Evolutionary conservation across 2,113 vertebrate species (phyloP).

Genomic region (Leucopsar rothschildi): DNA sequence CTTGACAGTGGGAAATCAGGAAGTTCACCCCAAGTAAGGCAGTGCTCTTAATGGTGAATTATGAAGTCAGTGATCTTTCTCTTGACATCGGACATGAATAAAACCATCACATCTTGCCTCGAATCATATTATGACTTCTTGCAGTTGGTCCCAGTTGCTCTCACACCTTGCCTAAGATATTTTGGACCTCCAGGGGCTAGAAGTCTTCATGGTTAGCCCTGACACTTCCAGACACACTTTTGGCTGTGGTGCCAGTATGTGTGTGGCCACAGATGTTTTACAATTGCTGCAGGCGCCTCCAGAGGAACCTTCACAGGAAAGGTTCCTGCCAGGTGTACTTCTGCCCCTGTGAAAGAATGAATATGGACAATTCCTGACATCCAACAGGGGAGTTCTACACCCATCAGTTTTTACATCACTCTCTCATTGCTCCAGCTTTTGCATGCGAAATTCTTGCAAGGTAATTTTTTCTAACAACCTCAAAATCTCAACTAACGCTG

Average conservation of each 20-base stretch:
- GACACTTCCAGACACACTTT: not conserved
- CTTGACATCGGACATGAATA: not conserved
- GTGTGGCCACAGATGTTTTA: not conserved
- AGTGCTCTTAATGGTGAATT: not conserved
- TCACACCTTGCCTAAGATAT: not conserved
- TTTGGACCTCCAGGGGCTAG: not conserved
- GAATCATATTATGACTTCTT: not conserved
- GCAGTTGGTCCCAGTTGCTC: not conserved
- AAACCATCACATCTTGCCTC: not conserved
- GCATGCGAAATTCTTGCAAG: not conserved
- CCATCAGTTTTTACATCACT: not conserved
- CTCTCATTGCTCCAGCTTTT: not conserved
- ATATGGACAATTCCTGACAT: not conserved
- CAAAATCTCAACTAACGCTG: constrained; percentile 18
- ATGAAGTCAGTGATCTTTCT: not conserved
- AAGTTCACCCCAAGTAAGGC: not conserved
- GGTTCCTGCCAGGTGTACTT: not conserved
- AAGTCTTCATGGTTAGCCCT: not conserved
- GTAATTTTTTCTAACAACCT: constrained; percentile 48
- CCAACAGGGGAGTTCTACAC: not conserved
- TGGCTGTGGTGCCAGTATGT: not conserved
- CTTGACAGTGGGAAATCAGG: not conserved
- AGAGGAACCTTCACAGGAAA: not conserved
- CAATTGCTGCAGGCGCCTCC: not conserved
- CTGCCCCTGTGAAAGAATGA: not conserved